Conservation (phyloP, 37 sponge, comb jelly and placozoan species). For the Aplysina aerophoba region DNA sequence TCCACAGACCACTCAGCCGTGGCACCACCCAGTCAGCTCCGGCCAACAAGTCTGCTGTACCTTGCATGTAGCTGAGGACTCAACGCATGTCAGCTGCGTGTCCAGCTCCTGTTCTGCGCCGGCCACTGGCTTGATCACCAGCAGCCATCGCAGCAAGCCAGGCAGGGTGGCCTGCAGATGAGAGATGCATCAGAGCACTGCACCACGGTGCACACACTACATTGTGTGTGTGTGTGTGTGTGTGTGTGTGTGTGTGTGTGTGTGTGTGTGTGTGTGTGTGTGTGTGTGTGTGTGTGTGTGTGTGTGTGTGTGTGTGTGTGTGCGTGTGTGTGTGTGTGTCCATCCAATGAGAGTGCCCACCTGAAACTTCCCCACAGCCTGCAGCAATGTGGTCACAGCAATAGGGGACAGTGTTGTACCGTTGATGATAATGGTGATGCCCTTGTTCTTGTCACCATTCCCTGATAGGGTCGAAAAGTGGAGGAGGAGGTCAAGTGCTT, state of each 20-base stretch:
- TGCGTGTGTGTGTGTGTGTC: too few relatives aligned
- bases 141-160: background rate
- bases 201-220: too few relatives aligned
- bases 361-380: constrained; percentile 60
- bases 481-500: constrained; percentile 64
- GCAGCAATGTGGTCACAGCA: constrained; percentile 36
- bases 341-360: constrained; percentile 20
- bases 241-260: too few relatives aligned
- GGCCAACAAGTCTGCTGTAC: background rate
- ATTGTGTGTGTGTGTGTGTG: too few relatives aligned
- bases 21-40: too few relatives aligned
- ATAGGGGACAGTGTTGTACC: constrained; percentile 54
- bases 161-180: background rate
- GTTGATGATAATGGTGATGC: constrained; percentile 61
- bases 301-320: too few relatives aligned
- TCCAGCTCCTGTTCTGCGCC: background rate
- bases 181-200: background rate
- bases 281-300: background rate
- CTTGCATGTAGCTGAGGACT: too few relatives aligned
- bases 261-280: too few relatives aligned
- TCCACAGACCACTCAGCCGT: too few relatives aligned
- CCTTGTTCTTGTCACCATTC: constrained; percentile 47
- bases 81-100: background rate
- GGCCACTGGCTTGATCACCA: background rate
- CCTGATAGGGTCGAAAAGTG: constrained; percentile 79